phyloP scores from a whole-genome alignment of 1,140 invertebrate species.

The Laodelphax striatellus region DNA sequence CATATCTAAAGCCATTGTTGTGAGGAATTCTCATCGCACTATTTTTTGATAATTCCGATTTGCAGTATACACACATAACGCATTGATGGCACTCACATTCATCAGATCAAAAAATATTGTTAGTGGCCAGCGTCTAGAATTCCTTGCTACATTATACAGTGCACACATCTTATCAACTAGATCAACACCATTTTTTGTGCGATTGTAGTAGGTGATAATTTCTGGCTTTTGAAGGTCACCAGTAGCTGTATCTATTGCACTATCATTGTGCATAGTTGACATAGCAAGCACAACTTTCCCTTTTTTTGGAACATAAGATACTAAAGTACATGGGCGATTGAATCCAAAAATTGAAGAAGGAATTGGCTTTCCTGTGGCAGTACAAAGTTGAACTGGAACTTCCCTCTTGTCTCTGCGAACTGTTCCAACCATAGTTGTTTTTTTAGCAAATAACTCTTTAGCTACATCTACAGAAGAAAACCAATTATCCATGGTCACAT shows the following conservation, averaged over 20 bases:
- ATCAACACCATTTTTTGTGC: not conserved
- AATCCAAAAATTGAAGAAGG: not conserved
- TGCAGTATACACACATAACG: not conserved
- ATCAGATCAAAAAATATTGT: not conserved
- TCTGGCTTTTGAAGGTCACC: not conserved
- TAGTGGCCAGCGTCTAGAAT: not conserved
- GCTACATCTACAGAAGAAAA: slow-evolving; percentile 22
- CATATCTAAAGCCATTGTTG: not conserved
- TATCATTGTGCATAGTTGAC: not conserved
- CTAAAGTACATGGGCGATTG: not conserved
- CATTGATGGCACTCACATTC: not conserved
- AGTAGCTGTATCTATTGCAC: not conserved
- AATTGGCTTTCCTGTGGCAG: not conserved
- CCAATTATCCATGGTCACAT: slow-evolving; percentile 23
- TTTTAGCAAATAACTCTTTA: slow-evolving; percentile 20
- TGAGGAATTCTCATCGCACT: not conserved
- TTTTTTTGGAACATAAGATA: not conserved
- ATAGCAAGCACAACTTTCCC: not conserved
- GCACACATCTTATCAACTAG: not conserved
- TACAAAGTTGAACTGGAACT: not conserved
- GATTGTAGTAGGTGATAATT: not conserved
- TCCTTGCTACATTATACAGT: not conserved
- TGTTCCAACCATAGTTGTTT: slow-evolving; percentile 27
- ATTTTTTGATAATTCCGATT: not conserved
- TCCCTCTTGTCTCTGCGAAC: slow-evolving; percentile 19